Base-by-base conservation (phyloP, 2,797 vertebrate genomes). In the Chelon auratus region DNA sequence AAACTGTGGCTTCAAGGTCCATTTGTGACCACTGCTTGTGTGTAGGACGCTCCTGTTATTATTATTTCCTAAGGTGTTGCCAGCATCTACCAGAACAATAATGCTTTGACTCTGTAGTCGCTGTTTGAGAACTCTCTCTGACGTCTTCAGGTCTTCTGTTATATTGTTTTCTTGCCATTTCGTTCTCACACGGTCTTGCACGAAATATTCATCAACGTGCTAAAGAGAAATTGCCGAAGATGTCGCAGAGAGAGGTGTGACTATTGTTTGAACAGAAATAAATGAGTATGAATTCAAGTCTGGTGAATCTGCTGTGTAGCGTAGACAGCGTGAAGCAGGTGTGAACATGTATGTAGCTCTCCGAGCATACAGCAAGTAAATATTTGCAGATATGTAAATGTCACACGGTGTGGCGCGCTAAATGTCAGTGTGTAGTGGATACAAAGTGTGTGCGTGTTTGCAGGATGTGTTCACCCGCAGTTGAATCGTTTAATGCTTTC, bases 341-440 rank as follows among this genome's bases (percentile, higher is more conserved):
- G 24, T 15, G 20, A 71, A 78, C 53, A 67, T 48, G 43, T 75
- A 54, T 14, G 5, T n/a, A 39, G 30, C 54, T 26, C 13, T 62
- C 39, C 70, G 7, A 75, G 73, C 6, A 14, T 58, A 30, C 59
- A 26, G 24, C 24, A 30, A 57, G 75, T 66, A 67, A 51, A 78
- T 60, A 74, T 67, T 62, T 66, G 51, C 36, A 72, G 17, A 74
- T 54, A 75, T 85, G 76, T 80, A 71, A 87, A 83, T 84, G 66
- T 68, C 68, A 71, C 36, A 64, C 47, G 30, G 30, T 58, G 48
- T 65, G 68, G 59, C 42, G 47, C 1, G 0, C 22, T 79, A 78
- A 85, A 84, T 80, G 83, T 81, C 59, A 75, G 5, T 17, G 70
- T 71, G 50, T 71, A 30, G 47, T 56, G 11, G n/a, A 9, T 30